Percentiles rank a stretch among this genome's conserved stretches.
Evolutionary conservation across 2,113 vertebrate species (phyloP).

Genomic region (Pholis gunnellus): DNA sequence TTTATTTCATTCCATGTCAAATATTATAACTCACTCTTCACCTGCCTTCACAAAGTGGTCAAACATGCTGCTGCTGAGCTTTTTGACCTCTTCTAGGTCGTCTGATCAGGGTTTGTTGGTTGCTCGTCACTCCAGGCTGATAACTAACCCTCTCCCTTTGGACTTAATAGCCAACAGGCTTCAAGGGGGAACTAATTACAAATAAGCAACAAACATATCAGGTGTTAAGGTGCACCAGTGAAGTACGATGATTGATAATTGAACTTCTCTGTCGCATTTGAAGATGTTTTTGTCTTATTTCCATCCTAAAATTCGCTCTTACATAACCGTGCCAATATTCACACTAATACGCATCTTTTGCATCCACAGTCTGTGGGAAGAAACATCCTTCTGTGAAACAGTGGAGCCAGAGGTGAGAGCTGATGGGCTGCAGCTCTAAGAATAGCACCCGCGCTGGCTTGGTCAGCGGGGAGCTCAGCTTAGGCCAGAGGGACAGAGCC

Average conservation of each 20-base stretch:
- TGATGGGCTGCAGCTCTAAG: constrained; percentile 53
- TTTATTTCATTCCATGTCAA: neutral
- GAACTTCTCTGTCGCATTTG: constrained; percentile 8
- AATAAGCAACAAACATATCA: neutral
- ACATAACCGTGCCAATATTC: constrained; percentile 63
- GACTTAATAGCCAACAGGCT: neutral
- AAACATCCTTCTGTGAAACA: constrained; percentile 38
- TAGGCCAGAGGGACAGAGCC: constrained; percentile 43
- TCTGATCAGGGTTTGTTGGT: neutral
- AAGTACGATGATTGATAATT: neutral
- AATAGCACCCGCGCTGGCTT: constrained; percentile 57
- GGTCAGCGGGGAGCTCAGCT: constrained; percentile 44
- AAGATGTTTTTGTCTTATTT: constrained; percentile 39
- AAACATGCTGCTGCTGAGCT: neutral
- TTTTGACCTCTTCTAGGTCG: neutral
- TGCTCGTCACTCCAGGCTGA: too few relatives aligned
- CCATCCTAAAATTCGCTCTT: constrained; percentile 40
- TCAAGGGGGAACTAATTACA: neutral
- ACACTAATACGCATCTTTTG: constrained; percentile 52
- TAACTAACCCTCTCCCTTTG: too few relatives aligned
- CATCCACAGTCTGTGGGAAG: constrained; percentile 62
- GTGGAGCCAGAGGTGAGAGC: constrained; percentile 60
- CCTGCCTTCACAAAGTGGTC: neutral
- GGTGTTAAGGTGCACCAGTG: neutral
- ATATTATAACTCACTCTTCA: neutral